Evolutionary conservation across 92 coral and sea anemone genomes (phyloP).

Genomic region (Siderastrea radians): DNA sequence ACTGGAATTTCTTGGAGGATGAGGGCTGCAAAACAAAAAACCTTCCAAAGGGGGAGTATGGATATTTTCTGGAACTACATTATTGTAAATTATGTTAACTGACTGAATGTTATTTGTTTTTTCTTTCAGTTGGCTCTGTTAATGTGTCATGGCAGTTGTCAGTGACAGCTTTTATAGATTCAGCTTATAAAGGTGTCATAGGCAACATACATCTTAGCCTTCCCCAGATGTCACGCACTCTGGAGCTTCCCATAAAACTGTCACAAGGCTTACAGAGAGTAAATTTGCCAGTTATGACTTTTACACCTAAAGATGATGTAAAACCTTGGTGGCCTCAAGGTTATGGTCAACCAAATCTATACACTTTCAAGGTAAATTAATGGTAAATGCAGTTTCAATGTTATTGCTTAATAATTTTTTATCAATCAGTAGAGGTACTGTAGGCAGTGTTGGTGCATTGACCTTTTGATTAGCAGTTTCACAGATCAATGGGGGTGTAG

Average conservation of each 20-base stretch:
- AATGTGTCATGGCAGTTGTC: slow-evolving; percentile 78
- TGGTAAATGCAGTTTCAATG: too few relatives aligned
- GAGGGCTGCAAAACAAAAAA: too few relatives aligned
- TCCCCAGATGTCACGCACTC: slow-evolving; percentile 67
- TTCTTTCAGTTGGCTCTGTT: slow-evolving; percentile 22
- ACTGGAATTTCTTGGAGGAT: too few relatives aligned
- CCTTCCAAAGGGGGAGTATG: too few relatives aligned
- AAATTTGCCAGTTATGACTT: slow-evolving; percentile 65
- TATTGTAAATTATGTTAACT: not conserved
- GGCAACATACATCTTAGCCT: slow-evolving; percentile 74
- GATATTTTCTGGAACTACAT: too few relatives aligned
- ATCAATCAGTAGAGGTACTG: too few relatives aligned
- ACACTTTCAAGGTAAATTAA: slow-evolving; percentile 74
- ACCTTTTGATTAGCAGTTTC: too few relatives aligned
- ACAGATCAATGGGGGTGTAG: too few relatives aligned
- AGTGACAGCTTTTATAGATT: slow-evolving; percentile 71
- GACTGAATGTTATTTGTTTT: not conserved
- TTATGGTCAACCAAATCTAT: slow-evolving; percentile 89
- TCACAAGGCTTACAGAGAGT: slow-evolving; percentile 68
- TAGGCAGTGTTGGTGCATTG: too few relatives aligned
- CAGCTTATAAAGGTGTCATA: slow-evolving; percentile 57
- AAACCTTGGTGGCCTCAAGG: slow-evolving; percentile 98
- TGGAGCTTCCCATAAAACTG: slow-evolving; percentile 52
- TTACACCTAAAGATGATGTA: slow-evolving; percentile 66
- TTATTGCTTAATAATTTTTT: too few relatives aligned